Conservation (phyloP, 2,888 invertebrate genomes). For the Machimus atricapillus region DNA sequence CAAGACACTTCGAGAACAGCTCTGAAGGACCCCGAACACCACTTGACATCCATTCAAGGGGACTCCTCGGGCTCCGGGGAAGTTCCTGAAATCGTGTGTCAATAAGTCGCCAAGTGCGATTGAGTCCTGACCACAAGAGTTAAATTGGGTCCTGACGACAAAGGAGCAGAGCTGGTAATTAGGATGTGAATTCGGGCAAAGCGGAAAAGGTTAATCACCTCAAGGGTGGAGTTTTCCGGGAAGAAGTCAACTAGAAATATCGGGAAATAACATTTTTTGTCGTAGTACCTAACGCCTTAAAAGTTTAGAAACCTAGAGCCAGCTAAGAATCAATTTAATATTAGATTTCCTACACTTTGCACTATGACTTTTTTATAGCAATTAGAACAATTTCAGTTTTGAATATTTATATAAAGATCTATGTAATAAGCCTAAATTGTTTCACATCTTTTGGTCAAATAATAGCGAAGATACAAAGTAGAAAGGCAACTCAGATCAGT, state of each 20-base stretch:
- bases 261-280: not conserved
- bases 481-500: too few species aligned
- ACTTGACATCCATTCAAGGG: constrained; percentile 17
- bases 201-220: not conserved
- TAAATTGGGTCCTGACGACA: not conserved
- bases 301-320: not conserved
- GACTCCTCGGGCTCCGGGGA: not conserved
- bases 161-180: not conserved
- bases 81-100: not conserved
- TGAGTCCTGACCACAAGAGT: constrained; percentile 6
- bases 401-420: too few species aligned
- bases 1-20: constrained; percentile 26
- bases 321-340: too few species aligned
- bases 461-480: too few species aligned
- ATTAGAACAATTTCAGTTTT: too few species aligned
- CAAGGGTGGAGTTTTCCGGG: not conserved
- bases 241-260: not conserved
- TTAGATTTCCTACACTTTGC: too few species aligned
- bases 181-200: not conserved
- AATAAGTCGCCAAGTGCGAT: not conserved
- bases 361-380: too few species aligned
- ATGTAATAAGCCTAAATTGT: too few species aligned
- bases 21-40: not conserved
- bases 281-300: not conserved
- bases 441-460: too few species aligned